These are phyloP conservation scores for Hippopotamus amphibius DNA, from an alignment of 2,113 vertebrate species.

Conservation along the genomic window DNA sequence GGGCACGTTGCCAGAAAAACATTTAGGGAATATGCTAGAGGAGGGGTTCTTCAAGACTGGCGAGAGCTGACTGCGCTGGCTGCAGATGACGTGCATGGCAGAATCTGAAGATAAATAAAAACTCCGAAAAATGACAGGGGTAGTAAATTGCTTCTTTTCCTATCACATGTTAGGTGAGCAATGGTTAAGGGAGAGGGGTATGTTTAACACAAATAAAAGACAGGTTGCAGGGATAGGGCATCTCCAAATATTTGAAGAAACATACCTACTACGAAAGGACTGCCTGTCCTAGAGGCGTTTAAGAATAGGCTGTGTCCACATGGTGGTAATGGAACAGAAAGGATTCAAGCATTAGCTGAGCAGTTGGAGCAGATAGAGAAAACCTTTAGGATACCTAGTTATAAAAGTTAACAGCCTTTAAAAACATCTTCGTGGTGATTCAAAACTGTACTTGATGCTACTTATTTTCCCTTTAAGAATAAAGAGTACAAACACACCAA, in stretches of 20 bases:
- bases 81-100: conserved; percentile 86
- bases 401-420: not conserved
- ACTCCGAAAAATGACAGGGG: not conserved
- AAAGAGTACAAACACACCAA: not conserved
- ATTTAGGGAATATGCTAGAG: conserved; percentile 56
- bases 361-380: not conserved
- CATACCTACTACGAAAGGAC: not conserved
- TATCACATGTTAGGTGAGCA: not conserved
- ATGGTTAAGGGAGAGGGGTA: not conserved
- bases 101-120: conserved; percentile 86
- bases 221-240: not conserved
- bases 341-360: not conserved
- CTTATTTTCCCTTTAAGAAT: conserved; percentile 20
- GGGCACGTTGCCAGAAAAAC: not conserved
- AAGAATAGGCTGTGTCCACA: not conserved
- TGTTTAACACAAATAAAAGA: not conserved
- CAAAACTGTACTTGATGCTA: not conserved
- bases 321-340: not conserved
- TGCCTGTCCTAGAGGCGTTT: not conserved
- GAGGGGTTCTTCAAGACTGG: conserved; percentile 83
- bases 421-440: not conserved
- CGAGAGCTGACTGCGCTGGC: conserved; percentile 83
- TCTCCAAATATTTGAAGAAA: not conserved
- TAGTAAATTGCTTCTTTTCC: not conserved
- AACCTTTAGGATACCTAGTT: not conserved